Base-by-base conservation (phyloP, 1,140 invertebrate genomes). In the Onthophagus taurus region DNA sequence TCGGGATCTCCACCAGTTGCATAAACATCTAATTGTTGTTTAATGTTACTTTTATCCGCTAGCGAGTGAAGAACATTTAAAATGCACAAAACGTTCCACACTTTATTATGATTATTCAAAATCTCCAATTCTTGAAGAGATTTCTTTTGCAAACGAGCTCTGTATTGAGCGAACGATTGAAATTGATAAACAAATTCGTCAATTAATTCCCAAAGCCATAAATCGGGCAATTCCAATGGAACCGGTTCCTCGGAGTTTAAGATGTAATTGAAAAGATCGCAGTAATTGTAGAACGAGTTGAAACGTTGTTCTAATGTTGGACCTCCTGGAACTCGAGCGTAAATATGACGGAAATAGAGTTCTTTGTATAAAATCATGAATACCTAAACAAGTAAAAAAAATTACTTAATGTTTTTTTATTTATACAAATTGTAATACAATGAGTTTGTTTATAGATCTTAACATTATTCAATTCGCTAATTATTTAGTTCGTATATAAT, bases 121-220 rank as follows among this genome's bases (percentile, higher is more conserved):
- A 71, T 68, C 30, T 89, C 82, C 50, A 91, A 79, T 62, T 96
- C 93, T 17, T 88, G 84, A 13, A 76, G 67, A 2, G 79, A 80
- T 63, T 93, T 87, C 58, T 94, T 93, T 1, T 78, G 77, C 1
- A 92, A 68, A 58, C 91, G 89, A 3, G 89, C 88, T 50, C 86
- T 66, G 62, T 92, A 98, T 61, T 97, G 91, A 19, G 89, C 85
- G 68, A 96, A 99, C 0, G 84, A 83, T 64, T 95, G 91, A 66
- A 98, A 99, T 70, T 97, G 85, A 54, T 91, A 90, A 6, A 88
- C 82, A 70, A 90, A 89, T 64, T 99, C 97, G 72, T 99, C 96
- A 59, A 99, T 92, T 13, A 99, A 81, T 64, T 99, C 96, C 97
- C 97, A 99, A 3, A 99, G 69, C 97, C 96, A 99, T 57, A 97